Base-by-base conservation (phyloP, 1,140 invertebrate species). In the Scaptomyza graminum region DNA sequence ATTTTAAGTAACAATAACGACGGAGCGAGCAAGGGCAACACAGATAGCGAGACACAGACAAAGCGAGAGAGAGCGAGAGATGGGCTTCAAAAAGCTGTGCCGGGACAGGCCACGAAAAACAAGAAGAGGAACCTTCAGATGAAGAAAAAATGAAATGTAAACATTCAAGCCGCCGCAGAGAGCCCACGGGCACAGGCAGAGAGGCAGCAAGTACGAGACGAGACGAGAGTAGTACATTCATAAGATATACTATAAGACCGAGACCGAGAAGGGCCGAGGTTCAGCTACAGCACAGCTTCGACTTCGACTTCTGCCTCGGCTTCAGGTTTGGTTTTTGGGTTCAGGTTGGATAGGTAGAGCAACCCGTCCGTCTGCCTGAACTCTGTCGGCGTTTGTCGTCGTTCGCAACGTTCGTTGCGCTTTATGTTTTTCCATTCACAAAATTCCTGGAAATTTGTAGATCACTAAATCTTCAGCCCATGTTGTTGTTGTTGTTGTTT, bases 1-100 rank as follows among this genome's bases (percentile, higher is more conserved):
- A 88, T 88, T 87, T 82, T 88, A 87, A 88, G 83, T 88, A 88
- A 87, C 75, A 87, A 88, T 74, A 87, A 78, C 79, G 66, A 68
- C 65, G 57, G 37, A 47, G 44, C 41, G 37, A 43, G 43, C 28
- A 6, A 51, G 15, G 50, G 34, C n/a, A 12, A 18, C 13, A 43
- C n/a, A 46, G 47, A 64, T 22, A 52, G 15, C 28, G n/a, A 37
- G 51, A 13, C 9, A 5, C 31, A 15, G 34, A 56, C 9, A 12
- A 8, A 15, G 28, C 2, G 37, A 37, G 37, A 37, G n/a, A 34
- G 49, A 39, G 44, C 22, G 50, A 31, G 47, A 41, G 37, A 41
- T 41, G 25, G 12, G 67, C 46, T 52, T 69, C 66, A 70, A 74
- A 34, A 74, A 74, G 71, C 71, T 74, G 57, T 69, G 71, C 59